Conservation (phyloP, 2,113 vertebrate species). For the Hemiprocne comata region DNA sequence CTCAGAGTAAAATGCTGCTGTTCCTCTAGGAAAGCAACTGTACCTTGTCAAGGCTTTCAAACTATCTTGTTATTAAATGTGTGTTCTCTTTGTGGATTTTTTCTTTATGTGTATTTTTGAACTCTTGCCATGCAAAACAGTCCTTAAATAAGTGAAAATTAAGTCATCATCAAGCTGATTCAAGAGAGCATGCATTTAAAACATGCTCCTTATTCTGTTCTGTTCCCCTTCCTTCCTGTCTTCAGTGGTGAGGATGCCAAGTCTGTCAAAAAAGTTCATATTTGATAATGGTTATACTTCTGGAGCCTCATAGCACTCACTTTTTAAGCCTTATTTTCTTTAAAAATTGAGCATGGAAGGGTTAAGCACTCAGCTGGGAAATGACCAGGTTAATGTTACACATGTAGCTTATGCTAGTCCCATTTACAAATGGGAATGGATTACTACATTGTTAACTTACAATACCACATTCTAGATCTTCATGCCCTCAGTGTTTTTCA, state of each 20-base stretch:
- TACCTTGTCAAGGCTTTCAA: not conserved
- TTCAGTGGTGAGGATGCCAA: no score
- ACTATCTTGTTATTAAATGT: not conserved
- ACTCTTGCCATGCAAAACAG: not conserved
- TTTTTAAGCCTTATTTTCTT: not conserved
- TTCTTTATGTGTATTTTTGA: not conserved
- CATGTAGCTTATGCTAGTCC: fast-evolving
- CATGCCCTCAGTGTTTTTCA: not conserved
- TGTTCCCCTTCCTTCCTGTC: not conserved
- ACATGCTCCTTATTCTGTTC: not conserved
- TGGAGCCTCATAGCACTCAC: not conserved
- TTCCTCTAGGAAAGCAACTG: not conserved
- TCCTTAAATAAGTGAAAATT: not conserved
- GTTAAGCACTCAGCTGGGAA: not conserved
- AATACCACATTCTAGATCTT: not conserved
- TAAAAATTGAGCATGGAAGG: not conserved
- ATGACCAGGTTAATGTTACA: not conserved
- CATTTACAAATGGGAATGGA: not conserved
- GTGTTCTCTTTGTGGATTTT: not conserved
- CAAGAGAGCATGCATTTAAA: not conserved
- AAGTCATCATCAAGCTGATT: not conserved
- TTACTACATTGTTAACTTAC: not conserved
- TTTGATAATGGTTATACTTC: not conserved
- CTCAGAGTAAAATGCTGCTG: not conserved
- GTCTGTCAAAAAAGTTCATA: not conserved